Conservation (phyloP, 2,888 invertebrate species). For the Ennomos erosarius region DNA sequence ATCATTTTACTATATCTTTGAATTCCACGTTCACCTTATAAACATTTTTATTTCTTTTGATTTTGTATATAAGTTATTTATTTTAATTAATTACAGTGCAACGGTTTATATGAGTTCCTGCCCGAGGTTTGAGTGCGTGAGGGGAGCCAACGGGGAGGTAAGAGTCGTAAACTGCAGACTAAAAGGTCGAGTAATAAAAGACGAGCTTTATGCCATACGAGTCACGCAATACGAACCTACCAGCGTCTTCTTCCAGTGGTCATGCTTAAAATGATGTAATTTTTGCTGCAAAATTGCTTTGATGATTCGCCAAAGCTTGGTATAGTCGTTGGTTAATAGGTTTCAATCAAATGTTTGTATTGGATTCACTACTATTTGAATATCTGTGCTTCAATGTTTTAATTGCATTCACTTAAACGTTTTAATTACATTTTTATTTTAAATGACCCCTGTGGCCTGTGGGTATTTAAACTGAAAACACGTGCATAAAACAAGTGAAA, state of each 20-base stretch:
- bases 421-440: not conserved
- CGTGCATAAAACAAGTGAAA: no score
- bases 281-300: conserved; percentile 8
- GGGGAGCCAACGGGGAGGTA: conserved; percentile 36
- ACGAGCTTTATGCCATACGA: conserved; percentile 18
- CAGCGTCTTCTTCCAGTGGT: conserved; percentile 2
- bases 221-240: conserved; percentile 12
- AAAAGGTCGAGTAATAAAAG: conserved; percentile 30
- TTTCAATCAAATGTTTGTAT: not conserved
- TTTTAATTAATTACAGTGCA: conserved; percentile 39
- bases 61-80: not conserved
- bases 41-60: not conserved
- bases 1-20: no score
- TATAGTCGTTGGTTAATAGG: not conserved
- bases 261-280: conserved; percentile 16
- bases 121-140: conserved; percentile 37
- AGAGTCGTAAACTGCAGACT: conserved; percentile 39
- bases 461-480: no score
- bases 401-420: not conserved
- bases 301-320: not conserved
- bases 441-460: no score
- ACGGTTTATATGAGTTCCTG: conserved; percentile 41
- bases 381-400: not conserved
- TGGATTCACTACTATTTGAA: not conserved
- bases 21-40: no score